Evolutionary conservation across 2,888 invertebrate species (phyloP).

Genomic region (Chirona hameri): DNA sequence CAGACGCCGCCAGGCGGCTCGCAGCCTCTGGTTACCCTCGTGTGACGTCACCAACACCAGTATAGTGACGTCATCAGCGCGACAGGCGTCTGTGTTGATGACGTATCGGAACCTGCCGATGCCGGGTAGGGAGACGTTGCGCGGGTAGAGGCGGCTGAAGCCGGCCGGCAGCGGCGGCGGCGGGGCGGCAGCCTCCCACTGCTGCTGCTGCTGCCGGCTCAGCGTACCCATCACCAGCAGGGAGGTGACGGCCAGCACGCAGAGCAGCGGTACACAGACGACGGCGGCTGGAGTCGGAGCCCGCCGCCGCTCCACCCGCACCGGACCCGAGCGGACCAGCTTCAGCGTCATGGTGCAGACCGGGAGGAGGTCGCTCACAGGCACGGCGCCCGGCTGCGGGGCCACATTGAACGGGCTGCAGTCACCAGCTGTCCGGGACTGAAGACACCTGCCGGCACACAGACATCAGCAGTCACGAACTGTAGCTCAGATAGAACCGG

Average conservation of each 20-base stretch:
- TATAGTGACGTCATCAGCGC: constrained; percentile 33
- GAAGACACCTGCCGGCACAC: not conserved
- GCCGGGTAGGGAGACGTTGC: constrained; percentile 38
- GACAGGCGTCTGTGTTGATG: constrained; percentile 43
- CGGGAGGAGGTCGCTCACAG: not conserved
- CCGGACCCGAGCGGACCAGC: not conserved
- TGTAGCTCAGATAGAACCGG: too few species aligned
- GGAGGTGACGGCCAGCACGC: not conserved
- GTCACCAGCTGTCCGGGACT: not conserved
- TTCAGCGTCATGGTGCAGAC: not conserved
- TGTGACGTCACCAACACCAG: constrained; percentile 68
- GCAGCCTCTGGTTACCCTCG: constrained; percentile 64
- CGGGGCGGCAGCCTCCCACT: not conserved
- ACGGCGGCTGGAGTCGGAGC: not conserved
- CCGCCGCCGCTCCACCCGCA: not conserved
- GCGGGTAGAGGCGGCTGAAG: constrained; percentile 3
- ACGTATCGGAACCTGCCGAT: constrained; percentile 41
- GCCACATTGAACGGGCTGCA: not conserved
- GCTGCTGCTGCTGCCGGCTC: not conserved
- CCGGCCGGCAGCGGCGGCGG: constrained; percentile 9
- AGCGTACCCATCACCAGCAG: not conserved
- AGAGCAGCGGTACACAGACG: constrained; percentile 1
- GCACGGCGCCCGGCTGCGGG: not conserved
- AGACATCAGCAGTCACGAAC: too few species aligned
- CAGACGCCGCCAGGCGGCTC: constrained; percentile 66